These are phyloP conservation scores for Hirundichthys speculiger DNA, from an alignment of 2,113 vertebrate genomes.

Conservation along the genomic window DNA sequence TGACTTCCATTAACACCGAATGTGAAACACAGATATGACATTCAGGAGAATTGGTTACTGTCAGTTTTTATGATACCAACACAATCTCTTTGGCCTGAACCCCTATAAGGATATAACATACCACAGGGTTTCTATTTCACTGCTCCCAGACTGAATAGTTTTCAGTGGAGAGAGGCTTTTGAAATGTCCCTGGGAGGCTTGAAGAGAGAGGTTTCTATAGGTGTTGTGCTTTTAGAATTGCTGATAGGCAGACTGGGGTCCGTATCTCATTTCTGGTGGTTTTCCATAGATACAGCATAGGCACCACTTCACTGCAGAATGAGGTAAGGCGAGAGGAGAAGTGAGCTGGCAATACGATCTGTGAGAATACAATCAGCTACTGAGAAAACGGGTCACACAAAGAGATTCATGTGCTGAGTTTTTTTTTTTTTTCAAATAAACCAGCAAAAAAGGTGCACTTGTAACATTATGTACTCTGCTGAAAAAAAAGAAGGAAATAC, in stretches of 20 bases:
- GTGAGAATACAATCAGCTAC: constrained; percentile 21
- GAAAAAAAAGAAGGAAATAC: background rate
- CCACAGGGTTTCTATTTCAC: constrained; percentile 44
- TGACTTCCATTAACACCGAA: constrained; percentile 69
- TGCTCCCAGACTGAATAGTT: constrained; percentile 38
- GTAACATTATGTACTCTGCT: background rate
- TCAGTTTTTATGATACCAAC: constrained; percentile 53
- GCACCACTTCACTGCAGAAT: constrained; percentile 38
- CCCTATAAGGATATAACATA: constrained; percentile 17
- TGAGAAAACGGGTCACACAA: constrained; percentile 15
- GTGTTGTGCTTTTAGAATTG: constrained; percentile 50
- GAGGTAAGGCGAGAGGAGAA: constrained; percentile 34
- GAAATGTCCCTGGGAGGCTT: constrained; percentile 39
- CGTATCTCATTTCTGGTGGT: constrained; percentile 59
- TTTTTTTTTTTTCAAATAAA: background rate
- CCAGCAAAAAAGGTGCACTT: background rate
- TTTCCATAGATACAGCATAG: constrained; percentile 36
- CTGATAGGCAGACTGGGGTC: constrained; percentile 49
- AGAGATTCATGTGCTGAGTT: constrained; percentile 11
- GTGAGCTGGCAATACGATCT: constrained; percentile 26
- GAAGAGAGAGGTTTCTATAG: constrained; percentile 43
- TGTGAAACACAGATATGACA: constrained; percentile 59
- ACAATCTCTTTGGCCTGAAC: constrained; percentile 9
- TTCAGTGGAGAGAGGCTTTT: constrained; percentile 28
- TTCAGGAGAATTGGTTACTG: constrained; percentile 62